Evolutionary conservation across 1,140 invertebrate species (phyloP).

Genomic region (Eueides isabella): DNA sequence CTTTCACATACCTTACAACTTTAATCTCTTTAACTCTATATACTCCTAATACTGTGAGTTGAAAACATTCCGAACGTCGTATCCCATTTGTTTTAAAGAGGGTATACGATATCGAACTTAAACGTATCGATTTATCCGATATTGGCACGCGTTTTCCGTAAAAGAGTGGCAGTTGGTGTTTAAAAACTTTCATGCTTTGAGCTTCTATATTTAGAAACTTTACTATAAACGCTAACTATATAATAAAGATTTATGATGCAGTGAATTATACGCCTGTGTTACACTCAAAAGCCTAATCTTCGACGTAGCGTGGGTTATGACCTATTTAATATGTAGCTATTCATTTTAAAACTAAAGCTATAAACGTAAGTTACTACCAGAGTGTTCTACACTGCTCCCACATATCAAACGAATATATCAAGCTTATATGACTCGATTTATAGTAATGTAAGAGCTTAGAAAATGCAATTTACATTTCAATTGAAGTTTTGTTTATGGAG

Average conservation of each 20-base stretch:
- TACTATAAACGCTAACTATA: not conserved
- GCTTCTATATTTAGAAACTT: not conserved
- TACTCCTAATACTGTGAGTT: slow-evolving; percentile 6
- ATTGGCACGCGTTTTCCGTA: slow-evolving; percentile 13
- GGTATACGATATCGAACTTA: slow-evolving; percentile 10
- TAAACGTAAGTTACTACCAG: not conserved
- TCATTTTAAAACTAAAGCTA: slow-evolving; percentile 12
- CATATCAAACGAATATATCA: not conserved
- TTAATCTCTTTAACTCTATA: slow-evolving; percentile 16
- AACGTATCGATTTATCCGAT: slow-evolving; percentile 10
- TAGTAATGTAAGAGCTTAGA: not conserved
- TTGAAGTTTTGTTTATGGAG: slow-evolving; percentile 14
- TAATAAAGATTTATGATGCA: slow-evolving; percentile 10
- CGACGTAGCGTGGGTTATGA: slow-evolving; percentile 9
- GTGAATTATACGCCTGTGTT: slow-evolving; percentile 8
- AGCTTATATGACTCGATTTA: not conserved
- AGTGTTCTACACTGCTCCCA: not conserved
- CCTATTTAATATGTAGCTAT: slow-evolving; percentile 4
- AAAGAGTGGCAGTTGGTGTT: not conserved
- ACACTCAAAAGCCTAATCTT: slow-evolving; percentile 6
- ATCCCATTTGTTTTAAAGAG: slow-evolving; percentile 14
- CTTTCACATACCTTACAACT: slow-evolving; percentile 4
- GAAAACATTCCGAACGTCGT: slow-evolving; percentile 13
- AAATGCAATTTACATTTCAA: slow-evolving; percentile 22
- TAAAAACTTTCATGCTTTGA: not conserved